Evolutionary conservation across 2,888 invertebrate genomes (phyloP), one percentile per base, ranked within the genome.

Genomic region (Muscina levida): DNA sequence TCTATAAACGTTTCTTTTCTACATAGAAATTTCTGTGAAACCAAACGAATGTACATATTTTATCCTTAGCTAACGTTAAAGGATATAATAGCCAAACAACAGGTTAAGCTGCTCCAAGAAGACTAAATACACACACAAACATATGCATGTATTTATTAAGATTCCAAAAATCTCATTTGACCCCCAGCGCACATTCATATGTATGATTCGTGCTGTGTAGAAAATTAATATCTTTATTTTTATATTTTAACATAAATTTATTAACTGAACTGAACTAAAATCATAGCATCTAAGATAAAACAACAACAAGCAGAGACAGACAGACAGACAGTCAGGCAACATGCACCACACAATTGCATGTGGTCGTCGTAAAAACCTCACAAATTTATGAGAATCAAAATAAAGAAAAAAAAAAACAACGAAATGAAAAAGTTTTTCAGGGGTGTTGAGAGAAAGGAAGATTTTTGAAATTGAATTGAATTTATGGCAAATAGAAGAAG

Each of bases 171-270:
- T n/a, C n/a, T n/a, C n/a, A n/a, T n/a, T n/a, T n/a, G n/a, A n/a
- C n/a, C n/a, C n/a, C n/a, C n/a, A n/a, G n/a, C n/a, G n/a, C n/a
- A n/a, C n/a, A n/a, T n/a, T n/a, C n/a, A 31, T 31, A 31, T 31
- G 74, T 17, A 42, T 62, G 62, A 39, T 42, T 62, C 71, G 71
- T 72, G 73, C 74, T 77, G 74, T 71, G 77, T 57, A 46, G 59
- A 74, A 74, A 74, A 77, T 81, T 77, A 81, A 81, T 77, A 74
- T 81, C 80, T 74, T 74, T 81, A 71, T 80, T 77, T 81, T 74
- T 81, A 73, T 81, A 53, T 62, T 71, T 81, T 72, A 74, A 72
- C 74, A 76, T 77, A 77, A 77, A 81, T 81, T 81, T 81, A 77
- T 81, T 77, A 74, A 77, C 74, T 67, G 56, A 77, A 71, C 74